Percentiles rank a stretch among this genome's conserved stretches.
phyloP scores from a whole-genome alignment of 2,113 vertebrate genomes.

The Noturus placidus region DNA sequence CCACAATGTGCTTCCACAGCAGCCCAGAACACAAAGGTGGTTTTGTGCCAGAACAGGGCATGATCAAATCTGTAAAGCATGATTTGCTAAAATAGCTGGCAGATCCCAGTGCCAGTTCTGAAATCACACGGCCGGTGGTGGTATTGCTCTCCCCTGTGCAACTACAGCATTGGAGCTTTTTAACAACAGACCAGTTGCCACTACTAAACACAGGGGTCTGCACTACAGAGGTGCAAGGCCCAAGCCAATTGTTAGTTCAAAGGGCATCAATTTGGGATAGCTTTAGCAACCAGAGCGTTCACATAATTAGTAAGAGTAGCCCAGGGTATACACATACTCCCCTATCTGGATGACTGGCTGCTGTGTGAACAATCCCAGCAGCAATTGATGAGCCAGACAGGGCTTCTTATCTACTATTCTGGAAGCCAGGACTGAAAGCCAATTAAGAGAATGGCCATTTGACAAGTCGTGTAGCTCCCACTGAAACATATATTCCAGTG shows the following conservation, averaged over 20 bases:
- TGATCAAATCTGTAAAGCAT: background rate
- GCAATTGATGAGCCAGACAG: background rate
- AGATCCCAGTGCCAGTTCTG: background rate
- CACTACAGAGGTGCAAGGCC: background rate
- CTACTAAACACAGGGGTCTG: background rate
- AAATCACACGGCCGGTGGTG: background rate
- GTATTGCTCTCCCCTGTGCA: background rate
- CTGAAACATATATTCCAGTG: background rate
- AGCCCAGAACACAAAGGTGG: background rate
- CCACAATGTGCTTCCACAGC: background rate
- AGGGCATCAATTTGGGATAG: background rate
- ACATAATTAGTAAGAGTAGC: background rate
- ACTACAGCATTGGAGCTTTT: background rate
- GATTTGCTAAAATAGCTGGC: background rate
- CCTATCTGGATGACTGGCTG: background rate
- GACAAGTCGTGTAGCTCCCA: background rate
- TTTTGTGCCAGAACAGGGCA: background rate
- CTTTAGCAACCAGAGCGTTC: background rate
- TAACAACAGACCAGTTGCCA: background rate
- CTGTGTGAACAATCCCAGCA: background rate
- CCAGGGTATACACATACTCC: background rate
- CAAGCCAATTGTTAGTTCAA: background rate
- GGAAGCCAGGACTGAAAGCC: background rate
- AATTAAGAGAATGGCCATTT: background rate
- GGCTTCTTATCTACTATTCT: background rate